Conservation (phyloP, 2,797 vertebrate species). For the Cyprinella venusta region DNA sequence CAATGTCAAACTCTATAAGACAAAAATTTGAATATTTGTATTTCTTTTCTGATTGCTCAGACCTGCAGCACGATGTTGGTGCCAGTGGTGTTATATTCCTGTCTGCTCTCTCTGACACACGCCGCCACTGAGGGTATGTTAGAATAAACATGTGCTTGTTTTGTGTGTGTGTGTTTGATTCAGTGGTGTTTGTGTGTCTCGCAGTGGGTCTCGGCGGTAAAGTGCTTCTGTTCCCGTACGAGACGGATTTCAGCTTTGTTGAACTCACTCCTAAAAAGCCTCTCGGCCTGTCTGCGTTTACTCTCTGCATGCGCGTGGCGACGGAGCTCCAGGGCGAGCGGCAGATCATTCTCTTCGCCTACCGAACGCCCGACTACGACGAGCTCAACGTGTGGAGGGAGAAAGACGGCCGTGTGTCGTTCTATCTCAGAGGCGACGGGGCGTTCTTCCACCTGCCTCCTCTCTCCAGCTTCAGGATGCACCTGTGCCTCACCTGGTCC, state of each 20-base stretch:
- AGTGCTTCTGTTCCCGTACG: slow-evolving; percentile 79
- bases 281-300: slow-evolving; percentile 76
- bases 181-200: background rate
- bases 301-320: slow-evolving; percentile 79
- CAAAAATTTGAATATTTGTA: no score
- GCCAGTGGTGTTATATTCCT: background rate
- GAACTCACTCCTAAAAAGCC: slow-evolving; percentile 76
- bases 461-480: slow-evolving; percentile 74
- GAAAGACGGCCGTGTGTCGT: slow-evolving; percentile 28
- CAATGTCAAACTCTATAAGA: no score
- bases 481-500: slow-evolving; percentile 80
- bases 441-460: slow-evolving; percentile 70
- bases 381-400: background rate
- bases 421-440: slow-evolving; percentile 74
- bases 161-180: background rate
- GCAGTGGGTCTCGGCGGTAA: slow-evolving; percentile 73
- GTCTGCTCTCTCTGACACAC: slow-evolving; percentile 13
- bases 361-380: slow-evolving; percentile 60
- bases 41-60: no score
- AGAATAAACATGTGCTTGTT: background rate
- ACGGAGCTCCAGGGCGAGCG: slow-evolving; percentile 71
- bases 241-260: slow-evolving; percentile 81
- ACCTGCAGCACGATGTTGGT: slow-evolving; percentile 1
- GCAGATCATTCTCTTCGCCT: slow-evolving; percentile 80
- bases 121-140: slow-evolving; percentile 11